Base-by-base conservation (phyloP, 2,113 vertebrate species). In the Coreoperca whiteheadi region DNA sequence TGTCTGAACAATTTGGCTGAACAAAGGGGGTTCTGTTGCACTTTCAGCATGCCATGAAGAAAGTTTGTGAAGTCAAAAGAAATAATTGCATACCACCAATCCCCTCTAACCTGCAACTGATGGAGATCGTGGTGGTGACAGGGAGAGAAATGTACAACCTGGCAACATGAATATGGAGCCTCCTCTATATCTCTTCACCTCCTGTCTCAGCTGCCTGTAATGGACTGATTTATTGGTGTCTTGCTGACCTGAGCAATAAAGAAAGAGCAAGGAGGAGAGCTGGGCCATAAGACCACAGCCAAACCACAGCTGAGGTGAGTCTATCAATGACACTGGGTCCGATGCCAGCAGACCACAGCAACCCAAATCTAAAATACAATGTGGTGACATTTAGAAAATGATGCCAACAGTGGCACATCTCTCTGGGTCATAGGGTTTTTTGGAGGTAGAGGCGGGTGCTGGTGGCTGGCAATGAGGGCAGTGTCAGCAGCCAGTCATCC, bases 201-300 rank as follows among this genome's bases (percentile, higher is more conserved):
- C 41, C 25, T 10, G 30, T 53, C 72, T 85, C 70, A 18, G 59
- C 71, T 71, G 79, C 39, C 30, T 81, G 46, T 71, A 77, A 83
- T 56, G 21, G 37, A 82, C 78, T 66, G 70, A 79, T 73, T 81
- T 66, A 81, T 79, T 1, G 4, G 39, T 6, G 69, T 85, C 54
- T 61, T 83, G 87, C 83, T 91, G 89, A 91, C 83, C 79, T 81
- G 86, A 73, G 81, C 85, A 79, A 85, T 83, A 89, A 79, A 79
- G 21, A 51, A 37, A 70, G 68, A 70, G 46, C 15, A 18, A n/a
- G 8, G 41, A 46, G 77, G 67, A 54, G 67, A 66, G 57, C 11
- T 3, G 15, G 30, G 46, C 34, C 74, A 73, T 34, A 9, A 28
- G 23, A 25, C n/a, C 68, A 79, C 53, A 68, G 77, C 74, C 83